These are phyloP conservation scores for Nymphalis c-album DNA, from an alignment of 2,888 invertebrate species.

Conservation along the genomic window DNA sequence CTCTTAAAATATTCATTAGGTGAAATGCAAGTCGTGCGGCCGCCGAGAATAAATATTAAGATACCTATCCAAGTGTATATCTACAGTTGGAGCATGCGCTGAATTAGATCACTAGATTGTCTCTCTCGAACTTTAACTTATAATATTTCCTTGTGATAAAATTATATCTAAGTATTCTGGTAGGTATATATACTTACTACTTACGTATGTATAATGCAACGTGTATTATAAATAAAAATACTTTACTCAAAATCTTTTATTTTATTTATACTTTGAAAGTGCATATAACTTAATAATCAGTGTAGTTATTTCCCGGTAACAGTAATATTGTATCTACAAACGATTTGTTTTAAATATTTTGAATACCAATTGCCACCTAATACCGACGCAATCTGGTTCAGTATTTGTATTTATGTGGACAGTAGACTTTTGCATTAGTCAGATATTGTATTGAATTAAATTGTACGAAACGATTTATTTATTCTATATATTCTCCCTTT, in stretches of 20 bases:
- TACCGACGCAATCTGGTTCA: slow-evolving; percentile 1
- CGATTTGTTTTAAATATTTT: slow-evolving; percentile 4
- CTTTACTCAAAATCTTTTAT: neutral
- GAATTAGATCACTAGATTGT: slow-evolving; percentile 5
- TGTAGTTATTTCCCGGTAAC: neutral
- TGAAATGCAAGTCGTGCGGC: slow-evolving; percentile 70
- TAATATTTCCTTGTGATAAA: neutral
- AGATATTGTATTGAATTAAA: slow-evolving; percentile 5
- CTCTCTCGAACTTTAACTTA: slow-evolving; percentile 4
- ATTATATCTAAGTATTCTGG: too few relatives aligned
- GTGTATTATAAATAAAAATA: too few relatives aligned
- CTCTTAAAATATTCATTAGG: slow-evolving; percentile 68
- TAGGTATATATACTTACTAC: neutral
- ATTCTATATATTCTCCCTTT: neutral
- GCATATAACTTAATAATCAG: neutral
- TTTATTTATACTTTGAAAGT: neutral
- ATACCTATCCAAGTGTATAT: slow-evolving; percentile 56
- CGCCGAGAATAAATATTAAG: slow-evolving; percentile 64
- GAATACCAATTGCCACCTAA: neutral
- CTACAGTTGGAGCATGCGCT: slow-evolving; percentile 44
- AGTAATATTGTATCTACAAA: neutral
- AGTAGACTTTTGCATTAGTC: slow-evolving; percentile 1
- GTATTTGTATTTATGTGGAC: neutral
- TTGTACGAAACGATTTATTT: neutral
- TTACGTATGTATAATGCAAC: too few relatives aligned